phyloP scores from a whole-genome alignment of 1,140 invertebrate species.

The Leucophenga varia region DNA sequence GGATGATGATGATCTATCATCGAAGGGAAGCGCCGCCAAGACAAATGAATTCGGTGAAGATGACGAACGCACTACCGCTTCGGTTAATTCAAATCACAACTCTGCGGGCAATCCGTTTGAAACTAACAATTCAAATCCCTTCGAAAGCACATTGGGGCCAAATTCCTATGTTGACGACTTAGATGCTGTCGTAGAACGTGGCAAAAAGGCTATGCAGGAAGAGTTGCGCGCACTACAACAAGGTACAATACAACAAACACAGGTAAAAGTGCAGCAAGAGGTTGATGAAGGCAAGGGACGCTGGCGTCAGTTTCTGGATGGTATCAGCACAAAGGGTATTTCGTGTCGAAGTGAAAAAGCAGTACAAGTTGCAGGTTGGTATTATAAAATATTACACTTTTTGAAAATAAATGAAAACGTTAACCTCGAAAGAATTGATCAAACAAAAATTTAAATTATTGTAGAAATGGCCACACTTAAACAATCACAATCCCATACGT shows the following conservation, averaged over 20 bases:
- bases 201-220: constrained; percentile 45
- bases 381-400: not conserved
- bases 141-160: constrained; percentile 18
- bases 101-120: constrained; percentile 30
- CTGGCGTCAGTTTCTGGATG: constrained; percentile 38
- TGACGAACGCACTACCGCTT: constrained; percentile 50
- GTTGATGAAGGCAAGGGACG: constrained; percentile 35
- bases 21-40: constrained; percentile 33
- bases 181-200: constrained; percentile 42
- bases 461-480: no score
- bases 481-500: no score
- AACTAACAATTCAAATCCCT: constrained; percentile 23
- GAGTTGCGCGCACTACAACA: constrained; percentile 33
- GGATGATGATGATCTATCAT: constrained; percentile 4
- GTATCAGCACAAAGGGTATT: constrained; percentile 22
- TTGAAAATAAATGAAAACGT: not conserved
- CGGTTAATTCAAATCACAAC: constrained; percentile 48
- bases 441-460: no score
- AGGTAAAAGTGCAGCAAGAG: constrained; percentile 12
- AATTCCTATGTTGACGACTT: constrained; percentile 34
- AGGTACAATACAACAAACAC: constrained; percentile 13
- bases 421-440: no score
- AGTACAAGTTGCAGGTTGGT: constrained; percentile 43
- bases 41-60: constrained; percentile 33
- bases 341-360: constrained; percentile 49